Base-by-base conservation (phyloP, 2,888 invertebrate genomes). In the Seira musarum region DNA sequence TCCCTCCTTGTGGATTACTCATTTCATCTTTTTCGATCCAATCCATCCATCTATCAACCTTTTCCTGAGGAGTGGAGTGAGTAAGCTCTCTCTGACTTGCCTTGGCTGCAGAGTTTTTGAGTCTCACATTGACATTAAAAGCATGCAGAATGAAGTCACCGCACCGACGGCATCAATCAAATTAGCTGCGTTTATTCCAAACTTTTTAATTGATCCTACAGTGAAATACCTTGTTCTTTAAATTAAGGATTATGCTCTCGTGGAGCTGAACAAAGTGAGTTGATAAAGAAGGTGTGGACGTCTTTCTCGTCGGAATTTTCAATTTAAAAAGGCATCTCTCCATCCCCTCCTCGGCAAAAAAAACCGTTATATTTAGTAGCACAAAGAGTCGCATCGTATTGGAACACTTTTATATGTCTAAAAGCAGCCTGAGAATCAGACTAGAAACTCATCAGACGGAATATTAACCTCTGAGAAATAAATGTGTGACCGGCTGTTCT, bases 401-500 rank as follows among this genome's bases (percentile, higher is more conserved):
- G n/a, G n/a, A n/a, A n/a, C n/a, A n/a, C n/a, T n/a, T n/a, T n/a
- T n/a, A n/a, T n/a, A n/a, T n/a, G n/a, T n/a, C n/a, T n/a, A n/a
- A n/a, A n/a, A n/a, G n/a, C n/a, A n/a, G n/a, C n/a, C n/a, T n/a
- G n/a, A n/a, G n/a, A n/a, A n/a, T n/a, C n/a, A n/a, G n/a, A n/a
- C n/a, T n/a, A 13, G 13, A 40, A 40, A 40, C 6, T 40, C 13
- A 40, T 8, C 6, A 40, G 40, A 13, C 40, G 13, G 40, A 40
- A 40, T 40, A 13, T 40, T 40, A 40, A 40, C 40, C 40, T 40
- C 40, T 13, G 40, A 40, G 40, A 40, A 61, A 61, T 57, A 75
- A 74, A 74, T 74, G 67, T 68, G 63, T 61, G 68, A 67, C 75
- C 75, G 75, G 75, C 75, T 75, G 75, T 75, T 75, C 40, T 24